Evolutionary conservation across 2,113 vertebrate genomes (phyloP).

Genomic region (Orcinus orca): DNA sequence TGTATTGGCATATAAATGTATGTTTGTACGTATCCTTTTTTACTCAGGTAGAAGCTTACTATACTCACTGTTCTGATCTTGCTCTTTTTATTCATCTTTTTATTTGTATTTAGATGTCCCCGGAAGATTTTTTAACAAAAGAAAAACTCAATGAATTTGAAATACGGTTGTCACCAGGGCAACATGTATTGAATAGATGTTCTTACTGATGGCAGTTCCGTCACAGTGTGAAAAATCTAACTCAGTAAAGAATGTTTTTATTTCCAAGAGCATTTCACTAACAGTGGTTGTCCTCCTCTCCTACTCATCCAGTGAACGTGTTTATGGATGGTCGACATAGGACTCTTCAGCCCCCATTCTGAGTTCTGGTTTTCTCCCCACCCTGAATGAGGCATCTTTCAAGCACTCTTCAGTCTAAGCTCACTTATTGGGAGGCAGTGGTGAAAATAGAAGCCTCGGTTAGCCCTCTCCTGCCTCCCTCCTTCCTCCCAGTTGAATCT

Average conservation of each 20-base stretch:
- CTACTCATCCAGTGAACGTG: neutral
- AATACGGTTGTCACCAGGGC: neutral
- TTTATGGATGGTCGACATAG: neutral
- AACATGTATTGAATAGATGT: neutral
- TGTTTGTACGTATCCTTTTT: neutral
- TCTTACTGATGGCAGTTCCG: neutral
- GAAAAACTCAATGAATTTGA: neutral
- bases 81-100: neutral
- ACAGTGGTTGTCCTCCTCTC: neutral
- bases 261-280: neutral
- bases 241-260: neutral
- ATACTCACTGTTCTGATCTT: neutral
- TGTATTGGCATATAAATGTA: neutral
- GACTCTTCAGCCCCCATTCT: neutral
- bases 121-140: neutral
- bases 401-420: neutral
- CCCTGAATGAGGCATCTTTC: neutral
- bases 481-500: neutral
- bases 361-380: neutral
- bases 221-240: neutral
- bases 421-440: neutral
- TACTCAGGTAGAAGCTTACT: neutral
- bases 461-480: neutral
- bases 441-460: neutral
- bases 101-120: slow-evolving; percentile 2